Evolutionary conservation across 2,888 invertebrate genomes (phyloP).

Genomic region (Agrenia bidenticulata): DNA sequence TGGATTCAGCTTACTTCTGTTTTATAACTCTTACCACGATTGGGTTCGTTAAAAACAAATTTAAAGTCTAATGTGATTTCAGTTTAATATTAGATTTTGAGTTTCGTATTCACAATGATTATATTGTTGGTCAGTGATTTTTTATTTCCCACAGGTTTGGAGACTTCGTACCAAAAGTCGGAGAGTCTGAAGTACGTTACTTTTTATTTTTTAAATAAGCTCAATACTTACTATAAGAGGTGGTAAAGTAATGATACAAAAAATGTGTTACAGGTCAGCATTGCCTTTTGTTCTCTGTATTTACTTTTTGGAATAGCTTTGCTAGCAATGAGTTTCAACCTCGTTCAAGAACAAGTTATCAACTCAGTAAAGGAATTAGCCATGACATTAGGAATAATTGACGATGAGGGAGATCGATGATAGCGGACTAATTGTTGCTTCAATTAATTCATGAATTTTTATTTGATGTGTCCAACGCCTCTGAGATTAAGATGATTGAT

Average conservation of each 20-base stretch:
- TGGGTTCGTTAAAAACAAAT: constrained; percentile 56
- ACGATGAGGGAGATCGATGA: constrained; percentile 62
- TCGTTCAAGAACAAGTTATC: constrained; percentile 91
- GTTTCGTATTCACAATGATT: no score
- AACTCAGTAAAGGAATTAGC: constrained; percentile 80
- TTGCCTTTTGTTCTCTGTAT: constrained; percentile 88
- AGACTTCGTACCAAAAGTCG: constrained; percentile 86
- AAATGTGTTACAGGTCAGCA: constrained; percentile 59
- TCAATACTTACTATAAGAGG: not conserved
- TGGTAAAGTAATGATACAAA: not conserved
- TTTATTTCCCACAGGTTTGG: constrained; percentile 67
- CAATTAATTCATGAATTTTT: no score
- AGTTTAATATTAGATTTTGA: no score
- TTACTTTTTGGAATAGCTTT: constrained; percentile 90
- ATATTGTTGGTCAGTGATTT: no score
- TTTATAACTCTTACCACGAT: constrained; percentile 92
- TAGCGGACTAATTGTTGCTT: not conserved
- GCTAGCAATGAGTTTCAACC: constrained; percentile 93
- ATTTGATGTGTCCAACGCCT: no score
- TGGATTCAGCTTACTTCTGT: constrained; percentile 89
- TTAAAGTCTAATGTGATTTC: constrained; percentile 8
- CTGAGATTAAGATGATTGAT: not conserved
- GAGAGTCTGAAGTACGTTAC: constrained; percentile 42
- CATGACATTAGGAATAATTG: constrained; percentile 82
- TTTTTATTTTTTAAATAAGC: not conserved